Base-by-base conservation (phyloP, 2,113 vertebrate genomes). In the Chiloscyllium plagiosum region DNA sequence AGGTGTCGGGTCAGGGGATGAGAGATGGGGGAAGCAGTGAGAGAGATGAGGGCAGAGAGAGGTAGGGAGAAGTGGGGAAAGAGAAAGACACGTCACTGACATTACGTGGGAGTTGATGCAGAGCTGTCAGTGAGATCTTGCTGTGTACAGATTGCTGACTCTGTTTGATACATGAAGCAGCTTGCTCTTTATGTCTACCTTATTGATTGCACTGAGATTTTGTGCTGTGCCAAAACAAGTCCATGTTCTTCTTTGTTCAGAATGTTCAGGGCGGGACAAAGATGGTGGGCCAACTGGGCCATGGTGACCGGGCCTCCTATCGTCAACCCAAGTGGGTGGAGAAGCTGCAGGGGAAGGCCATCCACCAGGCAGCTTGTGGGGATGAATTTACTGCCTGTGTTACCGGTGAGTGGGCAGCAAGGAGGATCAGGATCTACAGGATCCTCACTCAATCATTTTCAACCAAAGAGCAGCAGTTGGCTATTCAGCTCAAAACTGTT, bases 211-310 rank as follows among this genome's bases (percentile, higher is more conserved):
- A 15, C 3, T 78, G 76, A 12, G 33, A n/a, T n/a, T 12, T 12
- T 2, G 10, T 78, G 76, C 2, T 76, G 70, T 76, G 70, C 26
- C 29, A 76, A 70, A 26, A 4, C 70, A 33, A 33, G 26, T 10
- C 76, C 17, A 37, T 37, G 13, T 37, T 80, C n/a, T 20, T 95
- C 3, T 2, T 72, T 13, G 15, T 33, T 90, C 97, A 99, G 99
- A 99, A 99, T 96, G 99, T 99, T 97, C 99, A 99, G 96, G 98
- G 99, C 0, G 99, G 99, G 70, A 98, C 98, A 10, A 99, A 99
- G 97, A 98, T 99, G 97, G 99, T 99, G 0, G 99, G 99, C 61
- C 99, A 99, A 97, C 97, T 99, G 96, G 99, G 99, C 24, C 99
- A 99, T 0, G 99, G 99, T 68, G 99, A 99, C 97, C 98, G 98